Evolutionary conservation across 2,113 vertebrate species (phyloP), one percentile per base, ranked within the genome.

Genomic region (Thamnophis sirtalis): DNA sequence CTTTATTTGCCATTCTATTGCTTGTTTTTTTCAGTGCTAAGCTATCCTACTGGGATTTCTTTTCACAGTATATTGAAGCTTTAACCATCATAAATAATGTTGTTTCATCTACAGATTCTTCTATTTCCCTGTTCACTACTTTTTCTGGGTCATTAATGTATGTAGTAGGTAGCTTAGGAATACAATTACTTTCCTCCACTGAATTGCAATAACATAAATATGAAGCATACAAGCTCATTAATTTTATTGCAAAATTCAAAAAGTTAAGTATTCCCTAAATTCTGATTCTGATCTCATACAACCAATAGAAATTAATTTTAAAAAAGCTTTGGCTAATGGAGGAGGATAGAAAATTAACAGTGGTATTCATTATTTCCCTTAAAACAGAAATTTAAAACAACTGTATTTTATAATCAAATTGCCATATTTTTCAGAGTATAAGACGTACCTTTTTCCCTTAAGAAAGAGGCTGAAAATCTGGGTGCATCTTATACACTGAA

Each of bases 331-430:
- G 63, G 86, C 19, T 53, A 84, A 80, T 49, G 38, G 38, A 84
- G 33, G 2, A 48, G 1, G 26, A 22, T n/a, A 55, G 48, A 88
- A 51, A 28, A 84, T 84, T 54, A 92, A 87, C 50, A 55, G n/a
- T 56, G 49, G 48, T 17, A 33, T 84, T 84, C 48, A 68, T 68
- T 68, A 68, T 33, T 56, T 28, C 24, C 53, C 63, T 56, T 56
- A 84, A 88, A 48, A 38, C 26, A 92, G 28, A 89, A 68, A 2
- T 17, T 49, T 84, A 84, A 84, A 88, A 85, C 0, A 63, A 91
- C 13, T 91, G 38, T 49, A 51, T 89, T 58, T 88, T 89, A 92
- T 88, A 89, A 58, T 88, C 68, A 58, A 84, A 56, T 92, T 43
- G 3, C 43, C 3, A 3, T 43, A 43, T 43, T 43, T 43, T 43